Evolutionary conservation across 1,140 invertebrate species (phyloP), one percentile per base, ranked within the genome.

Genomic region (Drosophila repletoides): DNA sequence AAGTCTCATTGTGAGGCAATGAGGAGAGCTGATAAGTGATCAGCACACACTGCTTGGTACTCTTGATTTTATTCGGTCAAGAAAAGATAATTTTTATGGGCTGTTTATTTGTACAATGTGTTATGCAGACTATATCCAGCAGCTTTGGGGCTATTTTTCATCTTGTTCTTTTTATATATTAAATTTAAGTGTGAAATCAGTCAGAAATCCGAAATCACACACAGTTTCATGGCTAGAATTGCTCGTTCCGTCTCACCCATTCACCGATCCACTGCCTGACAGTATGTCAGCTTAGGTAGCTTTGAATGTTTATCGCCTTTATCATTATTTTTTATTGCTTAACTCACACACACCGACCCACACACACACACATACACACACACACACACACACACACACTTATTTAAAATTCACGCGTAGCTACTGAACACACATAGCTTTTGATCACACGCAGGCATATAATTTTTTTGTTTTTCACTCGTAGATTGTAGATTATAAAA

Each of bases 241-340:
- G 64, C 36, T 40, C 53, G 70, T 70, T 65, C 55, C 64, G 59
- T 53, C 70, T 65, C 29, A 53, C 48, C 63, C 52, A 31, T 55
- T 41, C 58, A 73, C 41, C 22, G 14, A 33, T n/a, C n/a, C n/a
- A n/a, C 26, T 41, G 12, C 22, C 24, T 31, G 51, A 19, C 26
- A 17, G 17, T 49, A 51, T 49, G 34, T 29, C 56, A 60, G 34
- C n/a, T 4, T 34, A 59, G 36, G 21, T n/a, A 60, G 64, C 71
- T 67, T 83, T 83, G 72, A 81, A 76, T 60, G 60, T 83, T 80
- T 80, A 80, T 80, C 76, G 68, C 72, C 72, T 76, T 80, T 83
- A 80, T 80, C 75, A 79, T 59, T n/a, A n/a, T n/a, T n/a, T 79
- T 75, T 59, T 68, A 79, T 79, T 71, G 45, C 55, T 64, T 60